phyloP scores from a whole-genome alignment of 2,888 invertebrate genomes.

The Punctoribates punctum region DNA sequence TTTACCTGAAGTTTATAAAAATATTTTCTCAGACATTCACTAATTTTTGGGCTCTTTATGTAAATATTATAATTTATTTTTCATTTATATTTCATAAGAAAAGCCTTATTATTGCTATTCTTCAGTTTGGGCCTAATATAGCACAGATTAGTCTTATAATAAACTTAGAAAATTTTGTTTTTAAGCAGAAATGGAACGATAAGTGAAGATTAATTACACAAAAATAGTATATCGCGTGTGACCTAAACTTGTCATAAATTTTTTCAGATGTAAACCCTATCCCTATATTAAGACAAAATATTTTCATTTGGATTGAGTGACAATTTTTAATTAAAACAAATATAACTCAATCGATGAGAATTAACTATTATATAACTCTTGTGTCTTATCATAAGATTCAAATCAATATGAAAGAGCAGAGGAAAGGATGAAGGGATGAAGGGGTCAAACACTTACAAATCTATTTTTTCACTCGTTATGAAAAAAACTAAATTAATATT shows the following conservation, averaged over 20 bases:
- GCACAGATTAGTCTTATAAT: neutral
- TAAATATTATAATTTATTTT: no score
- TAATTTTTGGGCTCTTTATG: no score
- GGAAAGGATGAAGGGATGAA: neutral
- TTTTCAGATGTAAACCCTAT: neutral
- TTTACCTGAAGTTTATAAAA: no score
- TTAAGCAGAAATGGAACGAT: neutral
- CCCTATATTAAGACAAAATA: no score
- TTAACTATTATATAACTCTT: no score
- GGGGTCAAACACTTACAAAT: neutral
- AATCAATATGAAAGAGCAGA: no score
- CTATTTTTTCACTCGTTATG: neutral
- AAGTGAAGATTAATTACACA: constrained; percentile 4
- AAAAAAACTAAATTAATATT: neutral
- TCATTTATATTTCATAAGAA: neutral
- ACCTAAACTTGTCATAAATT: constrained; percentile 3
- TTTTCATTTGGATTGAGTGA: no score
- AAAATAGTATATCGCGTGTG: constrained; percentile 19
- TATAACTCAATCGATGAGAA: neutral
- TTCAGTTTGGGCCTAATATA: neutral
- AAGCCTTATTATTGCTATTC: neutral
- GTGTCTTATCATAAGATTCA: no score
- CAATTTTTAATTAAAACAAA: neutral
- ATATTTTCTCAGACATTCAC: no score
- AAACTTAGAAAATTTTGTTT: neutral